Percentiles rank a stretch among this genome's conserved stretches.
Conservation (phyloP, 2,113 vertebrate genomes). For the Pitta sordida region DNA sequence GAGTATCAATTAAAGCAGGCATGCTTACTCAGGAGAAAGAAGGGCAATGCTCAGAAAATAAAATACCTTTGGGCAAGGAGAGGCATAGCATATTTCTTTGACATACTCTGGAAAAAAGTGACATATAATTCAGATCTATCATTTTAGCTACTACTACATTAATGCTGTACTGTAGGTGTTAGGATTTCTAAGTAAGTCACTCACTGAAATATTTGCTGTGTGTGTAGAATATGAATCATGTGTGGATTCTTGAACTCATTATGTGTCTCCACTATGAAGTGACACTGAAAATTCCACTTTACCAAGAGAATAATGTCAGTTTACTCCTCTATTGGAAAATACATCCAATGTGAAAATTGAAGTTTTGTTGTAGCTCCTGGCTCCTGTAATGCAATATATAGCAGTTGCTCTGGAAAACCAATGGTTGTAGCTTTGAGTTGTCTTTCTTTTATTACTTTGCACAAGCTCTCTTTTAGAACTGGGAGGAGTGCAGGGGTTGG, state of each 20-base stretch:
- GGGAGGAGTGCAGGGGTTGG: not conserved
- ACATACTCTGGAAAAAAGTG: not conserved
- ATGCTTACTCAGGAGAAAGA: not conserved
- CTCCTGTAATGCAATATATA: conserved; percentile 37
- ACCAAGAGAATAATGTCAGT: not conserved
- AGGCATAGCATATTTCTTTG: not conserved
- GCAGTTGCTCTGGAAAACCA: not conserved
- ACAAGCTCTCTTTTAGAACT: not conserved
- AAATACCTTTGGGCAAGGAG: not conserved
- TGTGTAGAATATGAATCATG: not conserved
- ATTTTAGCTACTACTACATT: not conserved
- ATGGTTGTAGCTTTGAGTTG: conserved; percentile 7
- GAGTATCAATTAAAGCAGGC: conserved; percentile 9
- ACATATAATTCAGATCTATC: not conserved
- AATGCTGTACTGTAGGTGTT: not conserved
- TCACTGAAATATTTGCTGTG: not conserved
- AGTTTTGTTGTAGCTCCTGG: conserved; percentile 2
- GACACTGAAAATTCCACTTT: not conserved
- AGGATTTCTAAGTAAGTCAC: not conserved
- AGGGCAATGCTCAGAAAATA: not conserved
- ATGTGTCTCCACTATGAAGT: not conserved
- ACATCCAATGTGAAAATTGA: not conserved
- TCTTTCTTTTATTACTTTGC: conserved; percentile 41
- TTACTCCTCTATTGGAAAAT: conserved; percentile 22
- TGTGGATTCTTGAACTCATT: not conserved